Base-by-base conservation (phyloP, 2,113 vertebrate genomes). In the Edolisoma coerulescens region DNA sequence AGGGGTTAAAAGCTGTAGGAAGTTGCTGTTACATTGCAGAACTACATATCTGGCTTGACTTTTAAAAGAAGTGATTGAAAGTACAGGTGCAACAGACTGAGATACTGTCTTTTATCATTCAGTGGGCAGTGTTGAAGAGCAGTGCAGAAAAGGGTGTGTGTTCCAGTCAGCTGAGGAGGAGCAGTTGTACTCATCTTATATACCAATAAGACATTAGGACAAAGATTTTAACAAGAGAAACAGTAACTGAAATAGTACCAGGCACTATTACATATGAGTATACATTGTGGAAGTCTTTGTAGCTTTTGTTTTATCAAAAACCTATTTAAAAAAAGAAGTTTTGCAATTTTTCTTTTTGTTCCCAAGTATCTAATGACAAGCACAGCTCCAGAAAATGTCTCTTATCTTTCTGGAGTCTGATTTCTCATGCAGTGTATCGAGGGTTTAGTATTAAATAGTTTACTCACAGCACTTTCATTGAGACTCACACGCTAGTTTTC, bases 381-480 rank as follows among this genome's bases (percentile, higher is more conserved):
- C 20, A 57, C 15, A 74, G 39, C 30, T 79, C 63, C 52, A 63
- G 56, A 69, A 87, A 84, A 27, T 37, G 6, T 23, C 19, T 76
- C 53, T 80, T 71, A 44, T 44, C 35, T 20, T 74, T 82, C 70
- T 47, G 49, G 70, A 88, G 24, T 68, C 68, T 21, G 37, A 74
- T 71, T 75, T 92, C 73, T 92, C 86, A 95, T 71, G 78, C 88
- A 95, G n/a, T 16, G 4, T n/a, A 80, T 52, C 0, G 1, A 90
- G 54, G 64, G 83, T 90, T 88, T 92, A 92, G 75, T 90, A 96
- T 82, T 63, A 97, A 95, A 87, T 70, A 70, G 61, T 89, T 91
- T 94, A 95, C 96, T 97, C 94, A 95, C 92, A 91, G 88, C 28
- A 53, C 79, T 90, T 79, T 89, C 86, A 93, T 93, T 97, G 95